phyloP scores from a whole-genome alignment of 2,888 invertebrate species.

The Drosophila diplacantha region DNA sequence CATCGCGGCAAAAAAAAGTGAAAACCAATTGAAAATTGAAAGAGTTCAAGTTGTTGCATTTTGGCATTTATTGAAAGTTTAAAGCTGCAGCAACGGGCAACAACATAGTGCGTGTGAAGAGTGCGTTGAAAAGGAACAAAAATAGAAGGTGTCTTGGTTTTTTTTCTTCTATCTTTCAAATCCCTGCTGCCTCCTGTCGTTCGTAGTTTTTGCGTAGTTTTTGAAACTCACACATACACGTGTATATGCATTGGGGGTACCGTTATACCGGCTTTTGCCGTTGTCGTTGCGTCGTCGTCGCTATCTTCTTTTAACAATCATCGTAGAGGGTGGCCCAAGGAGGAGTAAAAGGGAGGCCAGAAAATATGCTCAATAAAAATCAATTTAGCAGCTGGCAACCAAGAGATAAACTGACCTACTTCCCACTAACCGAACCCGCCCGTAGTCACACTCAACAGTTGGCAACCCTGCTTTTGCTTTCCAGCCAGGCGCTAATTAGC shows the following conservation, averaged over 20 bases:
- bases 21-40: slow-evolving; percentile 9
- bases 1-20: neutral
- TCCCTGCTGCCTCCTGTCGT: slow-evolving; percentile 13
- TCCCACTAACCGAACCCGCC: slow-evolving; percentile 34
- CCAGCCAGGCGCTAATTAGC: slow-evolving; percentile 50
- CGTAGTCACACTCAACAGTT: slow-evolving; percentile 27
- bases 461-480: slow-evolving; percentile 26
- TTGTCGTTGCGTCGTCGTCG: neutral
- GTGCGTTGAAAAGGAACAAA: slow-evolving; percentile 23
- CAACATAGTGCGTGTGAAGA: slow-evolving; percentile 20
- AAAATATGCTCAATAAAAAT: slow-evolving; percentile 32
- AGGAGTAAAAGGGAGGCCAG: slow-evolving; percentile 1
- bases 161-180: slow-evolving; percentile 6
- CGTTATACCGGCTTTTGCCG: slow-evolving; percentile 34
- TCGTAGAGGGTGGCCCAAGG: neutral
- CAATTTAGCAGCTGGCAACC: slow-evolving; percentile 34
- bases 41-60: slow-evolving; percentile 15
- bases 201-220: slow-evolving; percentile 33
- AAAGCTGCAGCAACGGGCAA: slow-evolving; percentile 14
- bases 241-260: slow-evolving; percentile 32
- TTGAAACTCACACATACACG: slow-evolving; percentile 20
- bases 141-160: slow-evolving; percentile 36
- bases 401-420: slow-evolving; percentile 63
- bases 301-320: slow-evolving; percentile 1
- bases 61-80: slow-evolving; percentile 28